phyloP scores from a whole-genome alignment of 2,888 invertebrate genomes.

The Nomada flava region DNA sequence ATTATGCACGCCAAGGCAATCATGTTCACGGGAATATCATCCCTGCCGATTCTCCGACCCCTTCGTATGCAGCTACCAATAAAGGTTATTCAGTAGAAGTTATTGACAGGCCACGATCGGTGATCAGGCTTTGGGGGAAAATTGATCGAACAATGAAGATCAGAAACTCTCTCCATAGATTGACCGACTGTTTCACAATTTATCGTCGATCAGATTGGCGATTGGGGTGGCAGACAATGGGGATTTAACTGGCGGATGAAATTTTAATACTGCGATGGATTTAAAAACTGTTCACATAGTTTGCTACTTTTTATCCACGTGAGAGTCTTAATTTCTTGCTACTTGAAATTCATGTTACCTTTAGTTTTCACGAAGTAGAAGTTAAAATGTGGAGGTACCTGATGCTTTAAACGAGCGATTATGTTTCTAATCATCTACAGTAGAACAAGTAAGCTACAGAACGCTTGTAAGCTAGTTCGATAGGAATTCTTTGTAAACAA shows the following conservation, averaged over 20 bases:
- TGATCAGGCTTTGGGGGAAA: constrained; percentile 1
- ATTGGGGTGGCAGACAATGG: neutral
- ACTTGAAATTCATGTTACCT: neutral
- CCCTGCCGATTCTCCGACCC: neutral
- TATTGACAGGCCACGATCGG: constrained; percentile 6
- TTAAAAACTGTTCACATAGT: neutral
- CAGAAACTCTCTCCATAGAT: neutral
- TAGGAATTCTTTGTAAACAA: no score
- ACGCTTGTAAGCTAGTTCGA: no score
- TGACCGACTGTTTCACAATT: neutral
- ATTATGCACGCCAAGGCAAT: constrained; percentile 57
- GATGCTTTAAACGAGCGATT: no score
- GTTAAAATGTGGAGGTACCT: no score
- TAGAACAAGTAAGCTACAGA: no score
- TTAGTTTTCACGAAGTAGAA: no score
- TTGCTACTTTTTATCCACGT: neutral
- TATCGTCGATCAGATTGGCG: neutral
- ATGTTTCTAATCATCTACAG: no score
- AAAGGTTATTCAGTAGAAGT: constrained; percentile 21
- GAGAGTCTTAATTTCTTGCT: neutral
- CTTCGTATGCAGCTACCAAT: neutral
- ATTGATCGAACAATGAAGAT: constrained; percentile 3
- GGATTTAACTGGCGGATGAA: neutral
- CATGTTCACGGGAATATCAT: constrained; percentile 4
- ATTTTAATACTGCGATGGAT: neutral